These are phyloP conservation scores for Pristionchus exspectatus DNA, from an alignment of 2,888 invertebrate species.

Conservation along the genomic window DNA sequence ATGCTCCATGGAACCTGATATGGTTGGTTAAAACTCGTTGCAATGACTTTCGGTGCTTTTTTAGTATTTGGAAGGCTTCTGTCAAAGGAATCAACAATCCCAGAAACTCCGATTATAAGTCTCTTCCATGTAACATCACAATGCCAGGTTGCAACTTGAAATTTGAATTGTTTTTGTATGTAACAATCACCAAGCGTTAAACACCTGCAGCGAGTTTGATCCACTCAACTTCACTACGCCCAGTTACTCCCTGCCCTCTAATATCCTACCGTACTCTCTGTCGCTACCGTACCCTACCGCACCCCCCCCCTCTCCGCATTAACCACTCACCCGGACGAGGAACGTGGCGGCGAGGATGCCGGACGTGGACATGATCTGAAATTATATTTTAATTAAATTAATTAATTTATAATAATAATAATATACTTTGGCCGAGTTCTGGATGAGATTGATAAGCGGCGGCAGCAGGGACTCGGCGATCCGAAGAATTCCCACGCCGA, in stretches of 20 bases:
- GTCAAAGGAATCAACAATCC: too few species aligned
- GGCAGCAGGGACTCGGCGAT: slow-evolving; percentile 90
- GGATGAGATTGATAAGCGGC: slow-evolving; percentile 90
- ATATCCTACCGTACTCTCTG: too few species aligned
- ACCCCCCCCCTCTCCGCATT: too few species aligned
- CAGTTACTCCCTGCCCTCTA: background rate
- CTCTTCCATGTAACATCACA: background rate
- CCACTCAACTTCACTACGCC: too few species aligned
- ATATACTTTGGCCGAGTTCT: slow-evolving; percentile 92
- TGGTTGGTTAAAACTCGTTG: too few species aligned
- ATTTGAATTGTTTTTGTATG: too few species aligned
- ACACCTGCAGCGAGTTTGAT: too few species aligned
- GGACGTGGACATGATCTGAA: slow-evolving; percentile 61
- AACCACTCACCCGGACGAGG: slow-evolving; percentile 62
- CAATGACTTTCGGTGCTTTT: too few species aligned
- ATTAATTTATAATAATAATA: slow-evolving; percentile 73
- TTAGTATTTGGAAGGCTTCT: too few species aligned
- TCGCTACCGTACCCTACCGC: too few species aligned
- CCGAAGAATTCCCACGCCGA: slow-evolving; percentile 90
- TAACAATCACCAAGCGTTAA: too few species aligned
- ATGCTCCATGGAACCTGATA: too few species aligned
- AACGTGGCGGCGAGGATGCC: slow-evolving; percentile 59
- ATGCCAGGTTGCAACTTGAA: background rate
- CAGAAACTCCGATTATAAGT: background rate
- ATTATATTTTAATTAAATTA: background rate